Evolutionary conservation across 2,113 vertebrate genomes (phyloP).

Genomic region (Ranitomeya imitator): DNA sequence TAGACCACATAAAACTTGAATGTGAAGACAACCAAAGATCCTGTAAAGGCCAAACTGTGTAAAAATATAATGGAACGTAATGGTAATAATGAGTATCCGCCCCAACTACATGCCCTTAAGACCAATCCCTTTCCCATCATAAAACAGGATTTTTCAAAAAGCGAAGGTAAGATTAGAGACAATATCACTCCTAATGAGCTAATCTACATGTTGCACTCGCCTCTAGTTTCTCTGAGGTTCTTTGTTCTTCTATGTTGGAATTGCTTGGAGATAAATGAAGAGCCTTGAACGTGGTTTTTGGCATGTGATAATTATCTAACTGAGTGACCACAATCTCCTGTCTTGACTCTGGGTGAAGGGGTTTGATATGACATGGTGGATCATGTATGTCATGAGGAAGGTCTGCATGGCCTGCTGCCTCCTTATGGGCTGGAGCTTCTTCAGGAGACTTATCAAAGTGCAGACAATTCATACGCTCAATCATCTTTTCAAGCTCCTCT

Average conservation of each 20-base stretch:
- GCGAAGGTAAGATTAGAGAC: neutral
- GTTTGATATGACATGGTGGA: neutral
- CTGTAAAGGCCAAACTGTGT: too few species aligned
- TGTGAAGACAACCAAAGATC: too few species aligned
- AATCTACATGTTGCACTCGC: constrained; percentile 24
- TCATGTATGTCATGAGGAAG: neutral
- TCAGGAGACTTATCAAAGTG: constrained; percentile 60
- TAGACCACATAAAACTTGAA: too few species aligned
- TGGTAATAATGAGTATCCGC: too few species aligned
- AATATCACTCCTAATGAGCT: neutral
- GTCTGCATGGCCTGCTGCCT: neutral
- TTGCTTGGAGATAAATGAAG: neutral
- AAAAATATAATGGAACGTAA: too few species aligned
- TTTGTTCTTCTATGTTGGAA: constrained; percentile 8
- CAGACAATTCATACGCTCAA: constrained; percentile 64
- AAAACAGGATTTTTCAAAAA: neutral
- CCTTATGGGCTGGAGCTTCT: neutral
- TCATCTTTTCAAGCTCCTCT: constrained; percentile 56
- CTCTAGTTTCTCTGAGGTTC: constrained; percentile 19
- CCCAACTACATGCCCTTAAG: neutral
- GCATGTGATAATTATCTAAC: neutral
- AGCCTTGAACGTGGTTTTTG: neutral
- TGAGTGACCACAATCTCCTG: constrained; percentile 60
- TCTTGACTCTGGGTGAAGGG: neutral
- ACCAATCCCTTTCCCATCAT: neutral